Conservation (phyloP, 2,113 vertebrate species). For the Origma solitaria region DNA sequence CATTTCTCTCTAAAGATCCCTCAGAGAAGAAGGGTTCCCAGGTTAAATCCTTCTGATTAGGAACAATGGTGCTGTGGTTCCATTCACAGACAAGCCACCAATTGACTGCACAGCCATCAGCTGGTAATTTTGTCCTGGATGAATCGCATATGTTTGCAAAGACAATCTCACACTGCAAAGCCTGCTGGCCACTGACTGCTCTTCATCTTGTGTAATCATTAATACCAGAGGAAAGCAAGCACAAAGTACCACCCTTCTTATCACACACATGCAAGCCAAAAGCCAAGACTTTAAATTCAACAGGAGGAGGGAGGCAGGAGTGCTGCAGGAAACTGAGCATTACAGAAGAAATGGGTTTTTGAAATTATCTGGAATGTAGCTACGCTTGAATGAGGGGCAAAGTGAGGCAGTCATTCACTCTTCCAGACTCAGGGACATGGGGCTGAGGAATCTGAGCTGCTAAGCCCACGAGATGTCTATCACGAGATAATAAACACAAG, state of each 20-base stretch:
- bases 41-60: not conserved
- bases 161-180: not conserved
- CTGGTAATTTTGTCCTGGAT: not conserved
- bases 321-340: not conserved
- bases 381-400: not conserved
- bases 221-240: not conserved
- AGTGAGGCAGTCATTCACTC: not conserved
- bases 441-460: not conserved
- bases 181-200: not conserved
- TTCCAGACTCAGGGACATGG: not conserved
- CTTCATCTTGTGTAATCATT: not conserved
- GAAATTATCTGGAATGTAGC: not conserved
- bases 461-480: not conserved
- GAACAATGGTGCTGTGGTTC: not conserved
- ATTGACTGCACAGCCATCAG: not conserved
- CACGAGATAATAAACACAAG: slow-evolving; percentile 27
- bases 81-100: not conserved
- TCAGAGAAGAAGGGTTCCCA: not conserved
- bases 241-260: not conserved
- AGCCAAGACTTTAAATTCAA: not conserved
- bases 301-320: not conserved
- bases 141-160: not conserved
- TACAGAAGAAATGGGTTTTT: not conserved
- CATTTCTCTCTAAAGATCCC: not conserved
- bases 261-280: not conserved